phyloP scores from a whole-genome alignment of 2,797 vertebrate species.

The Rhinogobio ventralis region DNA sequence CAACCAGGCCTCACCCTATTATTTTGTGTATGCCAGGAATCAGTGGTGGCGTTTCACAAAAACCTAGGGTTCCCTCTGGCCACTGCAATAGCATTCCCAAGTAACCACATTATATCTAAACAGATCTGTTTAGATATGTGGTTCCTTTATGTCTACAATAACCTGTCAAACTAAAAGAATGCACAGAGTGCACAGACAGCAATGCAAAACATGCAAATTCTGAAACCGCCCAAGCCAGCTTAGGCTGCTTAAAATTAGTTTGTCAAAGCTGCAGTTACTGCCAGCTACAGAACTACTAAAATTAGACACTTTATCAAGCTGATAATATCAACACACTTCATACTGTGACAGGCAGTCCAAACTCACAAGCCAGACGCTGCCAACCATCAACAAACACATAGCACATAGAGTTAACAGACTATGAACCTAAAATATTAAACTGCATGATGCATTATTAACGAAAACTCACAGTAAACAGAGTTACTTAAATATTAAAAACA shows the following conservation, averaged over 20 bases:
- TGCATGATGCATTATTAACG: neutral
- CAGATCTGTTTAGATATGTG: too few relatives aligned
- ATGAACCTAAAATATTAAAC: neutral
- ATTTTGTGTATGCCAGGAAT: too few relatives aligned
- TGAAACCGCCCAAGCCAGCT: neutral
- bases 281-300: neutral
- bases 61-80: too few relatives aligned
- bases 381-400: neutral
- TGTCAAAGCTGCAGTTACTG: neutral
- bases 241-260: neutral
- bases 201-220: neutral
- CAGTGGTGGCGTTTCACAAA: too few relatives aligned
- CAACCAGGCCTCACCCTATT: too few relatives aligned
- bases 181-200: too few relatives aligned
- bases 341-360: neutral
- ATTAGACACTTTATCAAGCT: neutral
- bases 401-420: too few relatives aligned
- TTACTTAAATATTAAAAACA: too few relatives aligned
- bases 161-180: too few relatives aligned
- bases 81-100: too few relatives aligned
- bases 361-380: neutral
- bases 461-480: neutral
- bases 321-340: neutral
- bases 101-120: too few relatives aligned
- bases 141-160: too few relatives aligned